Evolutionary conservation across 64 coral and sea anemone species (phyloP), one percentile per base, ranked within the genome.

Genomic region (Orbicella faveolata): DNA sequence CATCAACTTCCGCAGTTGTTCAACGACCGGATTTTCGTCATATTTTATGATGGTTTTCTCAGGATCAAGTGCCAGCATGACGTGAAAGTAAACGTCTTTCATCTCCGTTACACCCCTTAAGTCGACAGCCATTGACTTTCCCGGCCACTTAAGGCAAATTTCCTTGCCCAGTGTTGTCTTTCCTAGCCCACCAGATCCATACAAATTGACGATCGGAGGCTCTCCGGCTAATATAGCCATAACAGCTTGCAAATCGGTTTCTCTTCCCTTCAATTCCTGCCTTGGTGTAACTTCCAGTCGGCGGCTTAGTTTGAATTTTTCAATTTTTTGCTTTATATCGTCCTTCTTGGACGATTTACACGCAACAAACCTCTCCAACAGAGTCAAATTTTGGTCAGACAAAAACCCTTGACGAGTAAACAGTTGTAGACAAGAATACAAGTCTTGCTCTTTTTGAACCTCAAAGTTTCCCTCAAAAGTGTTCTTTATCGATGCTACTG

Each of bases 11-110:
- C 23, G 21, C 10, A 70, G 67, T 10, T 70, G 67, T 11, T 41
- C 37, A 52, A 85, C 72, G 14, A 85, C 82, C 52, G 82, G 36
- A 73, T 85, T 85, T 25, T 39, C 82, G 4, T 85, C 82, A 44
- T 72, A 85, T 15, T 19, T 73, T 39, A 85, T 21, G 48, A 26
- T 23, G n/a, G 36, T 65, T 20, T 34, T 26, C n/a, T 33, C 5
- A 2, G 67, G 21, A 10, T 70, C 35, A 6, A 85, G 65, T 15
- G 65, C 82, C 3, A 51, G 37, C 12, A 73, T 70, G n/a, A 70
- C n/a, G 0, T 70, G 6, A 70, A 70, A 70, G 21, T 70, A 70
- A 70, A 70, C 67, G 67, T 33, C 67, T 70, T 70, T 70, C 67
- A 70, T 70, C 67, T 70, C 67, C 67, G 67, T 26, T 26, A 70